A percentile compares a stretch with the other conserved stretches of the same genome.
phyloP scores from a whole-genome alignment of 2,113 vertebrate genomes.

The Anguilla rostrata region DNA sequence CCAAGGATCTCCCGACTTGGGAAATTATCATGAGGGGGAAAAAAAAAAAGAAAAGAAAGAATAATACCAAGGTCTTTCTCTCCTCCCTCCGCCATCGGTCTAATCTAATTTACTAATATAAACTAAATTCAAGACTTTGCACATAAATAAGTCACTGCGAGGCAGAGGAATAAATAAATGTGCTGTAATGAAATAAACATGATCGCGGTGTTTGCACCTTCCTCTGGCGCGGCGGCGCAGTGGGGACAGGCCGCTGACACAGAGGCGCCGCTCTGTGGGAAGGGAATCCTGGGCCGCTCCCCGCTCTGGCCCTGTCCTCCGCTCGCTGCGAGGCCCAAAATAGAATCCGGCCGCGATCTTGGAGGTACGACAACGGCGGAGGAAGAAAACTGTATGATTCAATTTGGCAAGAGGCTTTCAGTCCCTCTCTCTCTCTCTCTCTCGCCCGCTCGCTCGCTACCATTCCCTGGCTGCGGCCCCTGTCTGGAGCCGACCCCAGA shows the following conservation, averaged over 20 bases:
- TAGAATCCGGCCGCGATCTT: conserved; percentile 85
- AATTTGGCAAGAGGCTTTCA: conserved; percentile 81
- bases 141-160: conserved; percentile 38
- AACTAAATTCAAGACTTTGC: conserved; percentile 34
- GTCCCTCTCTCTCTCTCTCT: conserved; percentile 47
- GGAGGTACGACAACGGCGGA: conserved; percentile 79
- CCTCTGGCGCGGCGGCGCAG: conserved; percentile 30
- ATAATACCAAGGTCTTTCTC: background rate
- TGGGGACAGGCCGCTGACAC: conserved; percentile 27
- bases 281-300: conserved; percentile 22
- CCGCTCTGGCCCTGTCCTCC: background rate
- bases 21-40: background rate
- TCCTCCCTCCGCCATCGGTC: background rate
- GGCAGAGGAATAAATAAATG: conserved; percentile 37
- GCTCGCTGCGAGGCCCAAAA: conserved; percentile 60
- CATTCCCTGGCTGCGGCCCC: conserved; percentile 80
- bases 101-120: conserved; percentile 22
- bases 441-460: conserved; percentile 58
- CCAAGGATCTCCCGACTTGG: background rate
- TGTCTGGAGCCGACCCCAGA: conserved; percentile 38
- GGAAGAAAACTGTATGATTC: conserved; percentile 82
- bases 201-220: conserved; percentile 31
- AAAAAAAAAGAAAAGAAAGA: background rate
- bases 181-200: conserved; percentile 36
- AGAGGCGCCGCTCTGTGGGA: conserved; percentile 34